Evolutionary conservation across 2,888 invertebrate species (phyloP).

Genomic region (Maniola hyperantus): DNA sequence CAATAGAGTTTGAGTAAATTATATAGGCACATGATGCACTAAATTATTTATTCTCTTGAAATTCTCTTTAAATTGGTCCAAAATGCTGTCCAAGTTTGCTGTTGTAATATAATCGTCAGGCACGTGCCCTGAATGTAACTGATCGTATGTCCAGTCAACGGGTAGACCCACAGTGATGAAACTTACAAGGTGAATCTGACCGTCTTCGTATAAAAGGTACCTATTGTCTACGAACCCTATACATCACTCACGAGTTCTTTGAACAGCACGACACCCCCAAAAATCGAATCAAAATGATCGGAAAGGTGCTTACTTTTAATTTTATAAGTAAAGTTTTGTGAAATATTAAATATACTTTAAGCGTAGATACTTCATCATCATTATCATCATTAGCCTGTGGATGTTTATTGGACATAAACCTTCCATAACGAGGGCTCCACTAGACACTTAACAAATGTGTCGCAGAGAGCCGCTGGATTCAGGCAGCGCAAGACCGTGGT

Average conservation of each 20-base stretch:
- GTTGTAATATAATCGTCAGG: slow-evolving; percentile 54
- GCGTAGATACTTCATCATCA: too few relatives aligned
- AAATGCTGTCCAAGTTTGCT: slow-evolving; percentile 52
- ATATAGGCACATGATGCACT: not conserved
- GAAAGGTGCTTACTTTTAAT: slow-evolving; percentile 45
- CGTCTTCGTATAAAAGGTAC: slow-evolving; percentile 71
- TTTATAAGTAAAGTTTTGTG: not conserved
- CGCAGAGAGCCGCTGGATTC: too few relatives aligned
- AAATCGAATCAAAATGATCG: slow-evolving; percentile 63
- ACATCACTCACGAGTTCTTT: slow-evolving; percentile 68
- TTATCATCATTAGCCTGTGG: too few relatives aligned
- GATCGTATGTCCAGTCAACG: slow-evolving; percentile 45
- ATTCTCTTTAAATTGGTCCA: slow-evolving; percentile 44
- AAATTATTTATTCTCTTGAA: slow-evolving; percentile 32
- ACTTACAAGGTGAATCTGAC: slow-evolving; percentile 78
- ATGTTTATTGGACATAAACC: too few relatives aligned
- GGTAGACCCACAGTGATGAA: slow-evolving; percentile 57
- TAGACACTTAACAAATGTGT: too few relatives aligned
- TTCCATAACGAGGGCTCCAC: too few relatives aligned
- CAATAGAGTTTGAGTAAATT: not conserved
- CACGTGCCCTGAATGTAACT: slow-evolving; percentile 63
- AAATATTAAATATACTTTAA: not conserved
- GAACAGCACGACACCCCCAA: slow-evolving; percentile 57
- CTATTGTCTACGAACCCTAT: slow-evolving; percentile 58
- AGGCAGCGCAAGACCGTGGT: too few relatives aligned